These are phyloP conservation scores for Volucella inflata DNA, from an alignment of 2,888 invertebrate genomes.

Conservation along the genomic window DNA sequence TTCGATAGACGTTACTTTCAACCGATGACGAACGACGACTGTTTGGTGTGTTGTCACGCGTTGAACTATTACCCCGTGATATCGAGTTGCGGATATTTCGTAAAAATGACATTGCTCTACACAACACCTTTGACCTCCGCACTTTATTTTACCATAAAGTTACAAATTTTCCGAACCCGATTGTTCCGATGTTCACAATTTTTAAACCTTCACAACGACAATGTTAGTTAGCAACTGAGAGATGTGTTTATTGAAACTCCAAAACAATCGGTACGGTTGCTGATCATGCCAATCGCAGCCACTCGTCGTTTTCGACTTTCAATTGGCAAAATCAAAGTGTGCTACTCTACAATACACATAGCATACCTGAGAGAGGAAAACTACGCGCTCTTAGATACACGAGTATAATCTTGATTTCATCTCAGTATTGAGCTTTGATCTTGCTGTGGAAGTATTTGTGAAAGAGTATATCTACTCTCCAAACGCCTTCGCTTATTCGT, in stretches of 20 bases:
- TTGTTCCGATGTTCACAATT: slow-evolving; percentile 10
- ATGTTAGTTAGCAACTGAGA: slow-evolving; percentile 66
- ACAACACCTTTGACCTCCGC: slow-evolving; percentile 17
- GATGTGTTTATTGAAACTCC: slow-evolving; percentile 50
- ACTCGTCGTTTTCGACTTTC: slow-evolving; percentile 60
- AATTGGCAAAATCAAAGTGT: slow-evolving; percentile 49
- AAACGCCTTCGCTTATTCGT: not conserved
- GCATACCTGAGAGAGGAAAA: slow-evolving; percentile 42
- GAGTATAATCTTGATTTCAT: slow-evolving; percentile 35
- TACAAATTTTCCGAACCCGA: slow-evolving; percentile 6
- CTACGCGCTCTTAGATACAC: slow-evolving; percentile 51
- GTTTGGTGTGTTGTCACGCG: slow-evolving; percentile 82
- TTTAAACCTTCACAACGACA: slow-evolving; percentile 63
- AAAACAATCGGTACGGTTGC: slow-evolving; percentile 16
- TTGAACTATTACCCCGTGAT: slow-evolving; percentile 80
- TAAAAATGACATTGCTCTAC: slow-evolving; percentile 81
- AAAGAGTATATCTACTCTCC: slow-evolving; percentile 1
- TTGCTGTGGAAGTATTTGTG: too few species aligned
- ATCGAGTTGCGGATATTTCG: slow-evolving; percentile 82
- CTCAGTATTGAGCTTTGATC: too few species aligned
- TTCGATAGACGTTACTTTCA: slow-evolving; percentile 70
- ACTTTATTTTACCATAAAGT: slow-evolving; percentile 31
- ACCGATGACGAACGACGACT: slow-evolving; percentile 68
- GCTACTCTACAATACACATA: not conserved
- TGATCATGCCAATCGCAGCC: slow-evolving; percentile 33